Base-by-base conservation (phyloP, 2,888 invertebrate genomes). In the Hypsopygia costalis region DNA sequence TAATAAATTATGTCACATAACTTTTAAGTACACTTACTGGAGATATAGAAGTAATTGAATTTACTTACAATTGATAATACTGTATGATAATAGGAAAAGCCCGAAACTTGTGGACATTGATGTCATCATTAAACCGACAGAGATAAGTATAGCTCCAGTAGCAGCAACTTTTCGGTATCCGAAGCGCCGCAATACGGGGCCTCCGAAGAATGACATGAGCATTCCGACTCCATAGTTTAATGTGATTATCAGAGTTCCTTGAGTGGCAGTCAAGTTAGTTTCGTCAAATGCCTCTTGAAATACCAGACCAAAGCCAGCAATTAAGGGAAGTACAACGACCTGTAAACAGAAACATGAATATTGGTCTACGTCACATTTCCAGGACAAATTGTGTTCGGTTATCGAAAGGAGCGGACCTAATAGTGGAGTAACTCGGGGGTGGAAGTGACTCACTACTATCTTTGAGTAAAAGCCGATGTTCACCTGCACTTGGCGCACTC, bases 221-320 rank as follows among this genome's bases (percentile, higher is more conserved):
- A 93, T 92, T 6, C 93, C 92, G 53, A 92, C 90, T 11, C 93
- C 92, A 52, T 92, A 90, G 65, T 94, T 93, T 9, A 92, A 72
- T 52, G 91, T 92, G 38, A 93, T 90, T 32, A 94, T 91, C 11
- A 92, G 74, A 1, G 92, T 89, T 4, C 90, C 89, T 58, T 93
- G 90, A 0, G 92, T 91, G 0, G 91, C 91, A 8, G 90, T 79
- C 41, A 94, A 72, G 3, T 89, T 88, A 1, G 92, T 76, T 3
- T 85, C 81, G 1, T 69, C 69, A 54, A 93, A 92, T 3, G 90
- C 90, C 55, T 92, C 91, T 79, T 92, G 91, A 61, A 92, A 92
- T 16, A 94, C 81, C 38, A 94, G 79, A n/a, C 92, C 92, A 54
- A 93, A 93, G 38, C 90, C 90, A 58, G 92, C 91, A 44, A 93